Evolutionary conservation across 2,113 vertebrate genomes (phyloP).

Genomic region (Gobio gobio): DNA sequence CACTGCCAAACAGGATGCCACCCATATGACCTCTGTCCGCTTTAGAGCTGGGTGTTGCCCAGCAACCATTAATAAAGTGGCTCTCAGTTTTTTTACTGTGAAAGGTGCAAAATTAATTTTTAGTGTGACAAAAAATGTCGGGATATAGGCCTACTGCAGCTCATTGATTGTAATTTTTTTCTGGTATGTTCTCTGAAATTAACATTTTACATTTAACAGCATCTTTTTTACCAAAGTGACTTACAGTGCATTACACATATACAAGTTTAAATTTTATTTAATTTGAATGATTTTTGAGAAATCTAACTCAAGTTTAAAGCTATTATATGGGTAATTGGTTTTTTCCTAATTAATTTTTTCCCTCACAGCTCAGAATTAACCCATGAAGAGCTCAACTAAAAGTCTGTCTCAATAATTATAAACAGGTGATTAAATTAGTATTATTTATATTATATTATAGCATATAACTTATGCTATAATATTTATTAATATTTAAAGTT

Average conservation of each 20-base stretch:
- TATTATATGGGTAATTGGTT: too few species aligned
- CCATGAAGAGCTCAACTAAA: not conserved
- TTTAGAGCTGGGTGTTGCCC: constrained; percentile 10
- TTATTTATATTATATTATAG: not conserved
- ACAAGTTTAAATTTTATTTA: not conserved
- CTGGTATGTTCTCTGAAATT: not conserved
- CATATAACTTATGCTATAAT: not conserved
- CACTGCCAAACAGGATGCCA: constrained; percentile 1
- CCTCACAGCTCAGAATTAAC: not conserved
- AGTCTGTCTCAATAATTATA: not conserved
- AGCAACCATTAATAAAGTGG: constrained; percentile 24
- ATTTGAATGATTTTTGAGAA: not conserved
- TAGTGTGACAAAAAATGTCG: not conserved
- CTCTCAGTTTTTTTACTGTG: not conserved
- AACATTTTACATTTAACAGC: not conserved
- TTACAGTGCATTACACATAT: not conserved
- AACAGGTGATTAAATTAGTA: not conserved
- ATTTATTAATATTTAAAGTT: not conserved
- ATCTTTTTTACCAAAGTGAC: not conserved
- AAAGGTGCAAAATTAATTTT: not conserved
- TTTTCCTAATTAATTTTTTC: not conserved
- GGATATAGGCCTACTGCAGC: not conserved
- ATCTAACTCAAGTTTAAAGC: not conserved
- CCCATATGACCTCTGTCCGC: constrained; percentile 19
- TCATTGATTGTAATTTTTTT: not conserved